phyloP scores from a whole-genome alignment of 2,888 invertebrate species.

The Aelia acuminata region DNA sequence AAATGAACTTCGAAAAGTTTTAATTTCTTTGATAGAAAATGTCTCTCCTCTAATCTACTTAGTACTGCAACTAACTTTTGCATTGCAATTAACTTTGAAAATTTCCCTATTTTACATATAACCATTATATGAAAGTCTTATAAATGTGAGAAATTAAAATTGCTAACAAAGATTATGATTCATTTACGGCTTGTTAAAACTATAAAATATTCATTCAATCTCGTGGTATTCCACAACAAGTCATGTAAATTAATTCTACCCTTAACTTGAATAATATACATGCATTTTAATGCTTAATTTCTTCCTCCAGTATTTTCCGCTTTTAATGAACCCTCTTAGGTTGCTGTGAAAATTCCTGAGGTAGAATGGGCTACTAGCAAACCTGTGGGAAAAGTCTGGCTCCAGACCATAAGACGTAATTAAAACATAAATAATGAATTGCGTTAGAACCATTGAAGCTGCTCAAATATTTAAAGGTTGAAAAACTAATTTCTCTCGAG shows the following conservation, averaged over 20 bases:
- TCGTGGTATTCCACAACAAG: neutral
- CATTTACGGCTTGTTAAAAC: neutral
- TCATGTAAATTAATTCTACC: constrained; percentile 9
- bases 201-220: neutral
- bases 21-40: too few relatives aligned
- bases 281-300: neutral
- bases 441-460: constrained; percentile 27
- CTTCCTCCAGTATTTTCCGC: neutral
- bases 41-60: too few relatives aligned
- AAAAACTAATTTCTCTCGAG: constrained; percentile 32
- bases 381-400: neutral
- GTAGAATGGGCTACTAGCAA: neutral
- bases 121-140: neutral
- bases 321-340: constrained; percentile 25
- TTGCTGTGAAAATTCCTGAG: neutral
- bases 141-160: neutral
- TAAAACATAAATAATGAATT: constrained; percentile 48
- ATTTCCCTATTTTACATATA: too few relatives aligned
- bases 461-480: constrained; percentile 7
- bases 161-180: neutral
- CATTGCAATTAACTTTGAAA: too few relatives aligned
- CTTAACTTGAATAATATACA: neutral
- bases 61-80: too few relatives aligned
- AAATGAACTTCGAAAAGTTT: too few relatives aligned
- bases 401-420: constrained; percentile 46